These are phyloP conservation scores for Strigamia transsilvanica DNA, from an alignment of 2,888 invertebrate species.

Conservation along the genomic window DNA sequence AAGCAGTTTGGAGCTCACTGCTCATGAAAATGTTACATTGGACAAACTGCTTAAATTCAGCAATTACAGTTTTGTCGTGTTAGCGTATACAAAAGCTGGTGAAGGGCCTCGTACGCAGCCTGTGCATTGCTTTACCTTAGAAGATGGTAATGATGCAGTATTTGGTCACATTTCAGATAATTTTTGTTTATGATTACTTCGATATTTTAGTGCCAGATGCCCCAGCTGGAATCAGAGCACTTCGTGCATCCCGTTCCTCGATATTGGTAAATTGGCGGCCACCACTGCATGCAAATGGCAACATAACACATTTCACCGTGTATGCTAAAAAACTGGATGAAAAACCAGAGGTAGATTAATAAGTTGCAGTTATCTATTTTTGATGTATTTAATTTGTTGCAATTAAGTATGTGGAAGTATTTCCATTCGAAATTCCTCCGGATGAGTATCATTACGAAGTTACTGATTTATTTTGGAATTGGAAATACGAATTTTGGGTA, in stretches of 20 bases:
- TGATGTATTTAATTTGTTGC: neutral
- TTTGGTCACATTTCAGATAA: neutral
- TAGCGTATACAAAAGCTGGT: conserved; percentile 52
- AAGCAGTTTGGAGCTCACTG: conserved; percentile 46
- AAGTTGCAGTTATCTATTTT: too few relatives aligned
- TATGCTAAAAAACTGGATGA: conserved; percentile 58
- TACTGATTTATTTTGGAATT: conserved; percentile 52
- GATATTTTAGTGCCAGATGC: conserved; percentile 75
- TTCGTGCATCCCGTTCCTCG: conserved; percentile 77
- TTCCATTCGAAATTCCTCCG: conserved; percentile 50
- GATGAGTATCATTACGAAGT: conserved; percentile 41
- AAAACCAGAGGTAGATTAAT: conserved; percentile 48
- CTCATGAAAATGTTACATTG: conserved; percentile 53
- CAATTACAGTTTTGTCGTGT: conserved; percentile 52
- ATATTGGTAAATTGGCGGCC: conserved; percentile 80
- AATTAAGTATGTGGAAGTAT: conserved; percentile 47
- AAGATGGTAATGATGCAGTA: conserved; percentile 53
- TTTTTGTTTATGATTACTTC: neutral
- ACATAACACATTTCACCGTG: conserved; percentile 75
- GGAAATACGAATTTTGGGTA: conserved; percentile 69
- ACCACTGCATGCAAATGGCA: conserved; percentile 77
- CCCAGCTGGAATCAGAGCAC: conserved; percentile 80
- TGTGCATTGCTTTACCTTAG: conserved; percentile 51
- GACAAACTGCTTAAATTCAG: conserved; percentile 50
- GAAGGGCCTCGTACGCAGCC: conserved; percentile 52